Evolutionary conservation across 2,797 vertebrate species (phyloP).

Genomic region (Odontamblyopus lacepedii): DNA sequence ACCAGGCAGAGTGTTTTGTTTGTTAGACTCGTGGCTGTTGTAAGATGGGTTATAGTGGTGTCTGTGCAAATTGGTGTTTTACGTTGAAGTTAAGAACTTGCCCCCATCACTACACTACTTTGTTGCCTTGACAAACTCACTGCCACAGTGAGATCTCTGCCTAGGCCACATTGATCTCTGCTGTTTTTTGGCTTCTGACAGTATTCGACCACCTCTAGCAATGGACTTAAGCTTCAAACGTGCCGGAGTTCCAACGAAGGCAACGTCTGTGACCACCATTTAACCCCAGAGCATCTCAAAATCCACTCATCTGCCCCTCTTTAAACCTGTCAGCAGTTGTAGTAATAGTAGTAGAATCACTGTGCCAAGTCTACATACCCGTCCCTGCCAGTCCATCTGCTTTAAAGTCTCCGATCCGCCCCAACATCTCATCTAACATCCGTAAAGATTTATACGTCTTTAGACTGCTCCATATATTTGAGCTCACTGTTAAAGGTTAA

Average conservation of each 20-base stretch:
- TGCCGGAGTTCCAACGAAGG: neutral
- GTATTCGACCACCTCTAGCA: too few relatives aligned
- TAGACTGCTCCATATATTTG: conserved; percentile 44
- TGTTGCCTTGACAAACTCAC: too few relatives aligned
- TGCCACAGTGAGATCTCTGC: too few relatives aligned
- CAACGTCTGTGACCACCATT: conserved; percentile 77
- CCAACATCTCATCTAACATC: conserved; percentile 56
- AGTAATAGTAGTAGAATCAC: conserved; percentile 20
- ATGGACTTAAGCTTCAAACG: too few relatives aligned
- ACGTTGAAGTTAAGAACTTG: too few relatives aligned
- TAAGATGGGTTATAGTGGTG: too few relatives aligned
- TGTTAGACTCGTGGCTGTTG: too few relatives aligned
- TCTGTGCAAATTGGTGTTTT: too few relatives aligned
- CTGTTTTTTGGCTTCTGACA: too few relatives aligned
- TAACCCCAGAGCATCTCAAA: conserved; percentile 64
- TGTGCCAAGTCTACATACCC: conserved; percentile 49
- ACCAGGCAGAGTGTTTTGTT: too few relatives aligned
- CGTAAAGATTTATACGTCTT: conserved; percentile 45
- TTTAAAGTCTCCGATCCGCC: conserved; percentile 41
- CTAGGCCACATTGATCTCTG: too few relatives aligned
- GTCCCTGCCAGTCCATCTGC: conserved; percentile 41
- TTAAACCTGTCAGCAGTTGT: conserved; percentile 34
- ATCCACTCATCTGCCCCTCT: conserved; percentile 40
- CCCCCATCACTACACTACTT: too few relatives aligned
- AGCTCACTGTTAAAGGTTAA: conserved; percentile 48